Conservation (phyloP, 2,113 vertebrate genomes). For the Calidris pugnax region DNA sequence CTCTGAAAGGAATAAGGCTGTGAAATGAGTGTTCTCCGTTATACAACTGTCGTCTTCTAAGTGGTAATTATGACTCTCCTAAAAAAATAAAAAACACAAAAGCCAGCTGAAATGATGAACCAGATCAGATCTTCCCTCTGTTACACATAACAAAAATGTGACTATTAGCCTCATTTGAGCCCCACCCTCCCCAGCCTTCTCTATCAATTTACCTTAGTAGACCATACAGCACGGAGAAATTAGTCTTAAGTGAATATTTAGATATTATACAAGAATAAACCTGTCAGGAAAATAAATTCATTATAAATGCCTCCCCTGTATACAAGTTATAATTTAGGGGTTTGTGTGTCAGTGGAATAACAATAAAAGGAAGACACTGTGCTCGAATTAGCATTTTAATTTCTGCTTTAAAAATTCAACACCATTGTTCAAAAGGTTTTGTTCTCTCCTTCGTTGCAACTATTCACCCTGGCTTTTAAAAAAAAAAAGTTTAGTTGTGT, state of each 20-base stretch:
- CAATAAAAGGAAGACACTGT: background rate
- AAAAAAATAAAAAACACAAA: background rate
- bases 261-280: slow-evolving; percentile 24
- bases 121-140: background rate
- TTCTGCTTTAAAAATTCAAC: slow-evolving; percentile 1
- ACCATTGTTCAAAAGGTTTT: slow-evolving; percentile 26
- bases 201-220: background rate
- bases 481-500: background rate
- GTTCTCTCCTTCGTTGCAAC: background rate
- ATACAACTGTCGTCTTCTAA: background rate
- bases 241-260: slow-evolving; percentile 36
- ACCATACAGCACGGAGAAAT: background rate
- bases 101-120: background rate
- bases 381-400: slow-evolving; percentile 42
- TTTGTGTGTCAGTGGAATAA: background rate
- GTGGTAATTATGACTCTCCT: slow-evolving; percentile 20
- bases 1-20: background rate
- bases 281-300: slow-evolving; percentile 40
- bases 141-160: background rate
- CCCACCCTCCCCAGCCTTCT: background rate
- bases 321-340: slow-evolving; percentile 42
- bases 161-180: background rate
- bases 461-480: background rate
- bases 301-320: slow-evolving; percentile 27
- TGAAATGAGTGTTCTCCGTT: background rate